Conservation (phyloP, 2,797 vertebrate genomes). For the Myotis findleyi region DNA sequence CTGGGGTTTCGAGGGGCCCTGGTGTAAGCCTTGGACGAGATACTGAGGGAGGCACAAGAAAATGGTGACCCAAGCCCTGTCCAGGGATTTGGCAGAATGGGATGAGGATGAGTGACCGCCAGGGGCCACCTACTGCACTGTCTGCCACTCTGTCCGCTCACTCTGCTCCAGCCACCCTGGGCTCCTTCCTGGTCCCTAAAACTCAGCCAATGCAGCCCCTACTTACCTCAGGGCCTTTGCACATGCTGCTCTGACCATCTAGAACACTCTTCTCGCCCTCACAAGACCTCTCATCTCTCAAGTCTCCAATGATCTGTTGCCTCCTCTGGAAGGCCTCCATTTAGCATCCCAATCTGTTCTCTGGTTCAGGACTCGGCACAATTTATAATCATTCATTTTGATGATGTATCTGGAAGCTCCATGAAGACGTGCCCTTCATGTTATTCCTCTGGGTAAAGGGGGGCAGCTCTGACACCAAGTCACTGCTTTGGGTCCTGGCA, state of each 20-base stretch:
- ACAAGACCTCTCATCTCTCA: background rate
- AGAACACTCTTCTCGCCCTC: background rate
- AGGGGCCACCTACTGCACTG: accelerated
- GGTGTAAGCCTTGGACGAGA: background rate
- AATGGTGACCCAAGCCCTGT: no score
- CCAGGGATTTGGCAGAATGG: background rate
- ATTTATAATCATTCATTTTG: background rate
- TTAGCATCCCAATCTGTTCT: background rate
- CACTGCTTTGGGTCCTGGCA: background rate
- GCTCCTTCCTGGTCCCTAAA: background rate
- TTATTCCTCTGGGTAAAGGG: background rate
- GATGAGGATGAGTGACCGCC: accelerated
- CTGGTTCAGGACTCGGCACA: no score
- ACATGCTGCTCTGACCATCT: accelerated
- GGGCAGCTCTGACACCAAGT: background rate
- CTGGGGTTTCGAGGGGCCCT: background rate
- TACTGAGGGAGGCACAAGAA: background rate
- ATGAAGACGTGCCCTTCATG: background rate
- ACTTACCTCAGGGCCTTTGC: constrained; percentile 6
- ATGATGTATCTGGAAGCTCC: background rate
- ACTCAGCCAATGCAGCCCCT: background rate
- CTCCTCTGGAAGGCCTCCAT: background rate
- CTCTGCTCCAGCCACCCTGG: background rate
- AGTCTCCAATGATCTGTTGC: background rate
- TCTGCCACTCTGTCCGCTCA: accelerated